These are phyloP conservation scores for Dipodomys ordii DNA, from an alignment of 2,113 vertebrate species.

Conservation along the genomic window DNA sequence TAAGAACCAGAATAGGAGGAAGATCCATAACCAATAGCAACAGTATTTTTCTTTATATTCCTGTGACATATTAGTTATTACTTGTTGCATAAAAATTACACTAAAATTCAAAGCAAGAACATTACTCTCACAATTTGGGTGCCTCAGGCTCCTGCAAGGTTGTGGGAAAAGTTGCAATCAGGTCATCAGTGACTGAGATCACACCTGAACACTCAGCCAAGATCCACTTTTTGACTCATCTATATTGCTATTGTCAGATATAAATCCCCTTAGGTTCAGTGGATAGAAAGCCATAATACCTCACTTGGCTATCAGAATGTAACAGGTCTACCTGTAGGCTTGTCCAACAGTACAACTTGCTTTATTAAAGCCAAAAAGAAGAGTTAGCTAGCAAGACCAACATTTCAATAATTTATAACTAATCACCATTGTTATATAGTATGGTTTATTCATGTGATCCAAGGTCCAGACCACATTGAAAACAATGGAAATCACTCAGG, in stretches of 20 bases:
- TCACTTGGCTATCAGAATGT: neutral
- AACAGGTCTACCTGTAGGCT: neutral
- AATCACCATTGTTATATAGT: neutral
- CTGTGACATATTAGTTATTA: neutral
- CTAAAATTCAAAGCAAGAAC: neutral
- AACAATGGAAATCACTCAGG: neutral
- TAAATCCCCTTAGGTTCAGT: neutral
- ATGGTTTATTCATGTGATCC: neutral
- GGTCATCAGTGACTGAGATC: neutral
- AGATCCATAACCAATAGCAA: neutral
- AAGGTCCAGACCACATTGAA: neutral
- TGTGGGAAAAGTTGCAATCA: neutral
- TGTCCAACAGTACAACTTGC: neutral
- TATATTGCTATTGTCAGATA: neutral
- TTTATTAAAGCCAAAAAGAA: neutral
- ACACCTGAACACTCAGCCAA: neutral
- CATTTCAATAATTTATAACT: neutral
- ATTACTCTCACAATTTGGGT: neutral
- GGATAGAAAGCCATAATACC: neutral
- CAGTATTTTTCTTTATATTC: neutral
- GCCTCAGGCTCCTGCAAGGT: neutral
- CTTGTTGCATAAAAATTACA: neutral
- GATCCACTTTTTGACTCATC: neutral
- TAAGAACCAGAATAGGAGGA: neutral
- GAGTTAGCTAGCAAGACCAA: neutral